Conservation (phyloP, 2,113 vertebrate species). For the Lynx canadensis region DNA sequence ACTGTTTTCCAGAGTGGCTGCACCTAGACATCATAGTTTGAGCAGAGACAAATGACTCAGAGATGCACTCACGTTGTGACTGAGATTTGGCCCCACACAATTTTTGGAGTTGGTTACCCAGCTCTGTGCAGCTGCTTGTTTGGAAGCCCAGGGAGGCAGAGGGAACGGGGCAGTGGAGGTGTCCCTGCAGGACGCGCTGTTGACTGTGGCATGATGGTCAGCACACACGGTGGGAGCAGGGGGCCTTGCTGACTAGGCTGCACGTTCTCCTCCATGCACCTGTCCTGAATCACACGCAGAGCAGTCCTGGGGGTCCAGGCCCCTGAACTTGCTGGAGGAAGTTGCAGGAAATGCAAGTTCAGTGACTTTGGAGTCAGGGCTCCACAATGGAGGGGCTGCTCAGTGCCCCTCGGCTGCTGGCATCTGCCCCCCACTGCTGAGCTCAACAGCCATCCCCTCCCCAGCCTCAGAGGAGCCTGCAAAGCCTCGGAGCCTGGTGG, state of each 20-base stretch:
- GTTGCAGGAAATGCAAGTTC: not conserved
- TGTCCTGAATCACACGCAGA: not conserved
- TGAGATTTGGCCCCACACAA: not conserved
- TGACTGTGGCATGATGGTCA: too few relatives aligned
- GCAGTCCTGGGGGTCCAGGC: not conserved
- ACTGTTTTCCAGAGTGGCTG: too few relatives aligned
- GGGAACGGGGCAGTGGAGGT: not conserved
- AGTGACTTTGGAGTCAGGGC: not conserved
- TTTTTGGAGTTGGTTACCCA: not conserved
- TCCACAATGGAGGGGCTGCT: not conserved
- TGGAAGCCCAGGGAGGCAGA: not conserved
- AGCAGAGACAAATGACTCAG: not conserved
- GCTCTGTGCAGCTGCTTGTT: not conserved
- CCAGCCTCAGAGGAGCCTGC: not conserved
- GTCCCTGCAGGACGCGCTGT: not conserved
- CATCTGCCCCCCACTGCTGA: not conserved
- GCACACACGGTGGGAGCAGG: not conserved
- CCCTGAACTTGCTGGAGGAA: not conserved
- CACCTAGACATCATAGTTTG: not conserved
- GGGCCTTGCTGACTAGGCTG: not conserved
- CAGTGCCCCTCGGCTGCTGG: not conserved
- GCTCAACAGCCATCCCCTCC: not conserved
- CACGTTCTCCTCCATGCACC: too few relatives aligned
- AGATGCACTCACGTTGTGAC: accelerated
- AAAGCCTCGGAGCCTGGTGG: too few relatives aligned